Evolutionary conservation across 2,113 vertebrate genomes (phyloP), one percentile per base, ranked within the genome.

Genomic region (Probosciger aterrimus): DNA sequence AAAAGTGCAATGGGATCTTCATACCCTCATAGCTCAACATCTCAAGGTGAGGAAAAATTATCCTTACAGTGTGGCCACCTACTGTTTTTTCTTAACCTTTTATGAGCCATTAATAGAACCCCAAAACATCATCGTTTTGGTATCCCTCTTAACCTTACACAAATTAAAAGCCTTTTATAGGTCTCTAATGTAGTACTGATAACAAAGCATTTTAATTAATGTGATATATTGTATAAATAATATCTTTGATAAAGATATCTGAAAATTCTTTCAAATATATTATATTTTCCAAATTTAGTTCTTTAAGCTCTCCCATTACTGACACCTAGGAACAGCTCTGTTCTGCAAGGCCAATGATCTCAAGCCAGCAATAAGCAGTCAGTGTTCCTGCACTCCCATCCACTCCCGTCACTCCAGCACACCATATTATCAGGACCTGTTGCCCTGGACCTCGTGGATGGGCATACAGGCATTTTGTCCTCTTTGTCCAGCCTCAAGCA

Each of bases 121-220:
- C 37, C 28, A 63, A 27, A 41, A 41, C 28, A 37, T 25, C 4
- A 8, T 35, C 6, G 2, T 68, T 88, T 79, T 43, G 15, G 47
- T 46, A 68, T n/a, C 37, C 8, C 30, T 59, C 55, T 84, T 41
- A 70, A 50, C 9, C 18, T 64, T 19, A 35, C 3, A 41, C 28
- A 78, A 67, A 78, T 18, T 6, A 6, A 30, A 74, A 49, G 57
- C 9, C 5, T 49, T 59, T 41, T 4, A 15, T n/a, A 23, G 2
- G 1, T 49, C 10, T 67, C 28, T 75, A 37, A 17, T 0, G 0
- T 52, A 59, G 30, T 17, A 41, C 16, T 70, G 53, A 49, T 3
- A 67, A 49, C 12, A n/a, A 82, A 82, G 16, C 14, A 27, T 76
- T 70, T 83, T 46, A 18, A 60, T 49, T 47, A 20, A 52, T 35